phyloP scores from a whole-genome alignment of 92 coral and sea anemone genomes.

The Bergia puertoricense region DNA sequence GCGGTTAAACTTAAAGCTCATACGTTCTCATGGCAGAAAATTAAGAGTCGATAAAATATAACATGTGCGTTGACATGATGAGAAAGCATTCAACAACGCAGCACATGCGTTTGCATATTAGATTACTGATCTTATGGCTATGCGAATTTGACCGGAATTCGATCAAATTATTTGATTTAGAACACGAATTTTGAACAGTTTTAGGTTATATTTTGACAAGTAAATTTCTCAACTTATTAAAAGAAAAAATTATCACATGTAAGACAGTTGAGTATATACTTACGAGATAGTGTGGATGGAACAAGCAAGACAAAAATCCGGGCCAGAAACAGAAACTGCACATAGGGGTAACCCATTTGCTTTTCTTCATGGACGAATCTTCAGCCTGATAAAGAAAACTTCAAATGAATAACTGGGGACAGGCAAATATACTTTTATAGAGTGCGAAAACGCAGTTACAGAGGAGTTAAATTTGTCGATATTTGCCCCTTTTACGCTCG shows the following conservation, averaged over 20 bases:
- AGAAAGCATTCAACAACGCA: background rate
- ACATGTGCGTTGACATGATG: background rate
- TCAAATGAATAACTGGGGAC: slow-evolving; percentile 7
- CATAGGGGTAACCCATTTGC: slow-evolving; percentile 36
- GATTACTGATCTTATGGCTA: background rate
- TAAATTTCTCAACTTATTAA: background rate
- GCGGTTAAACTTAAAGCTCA: slow-evolving; percentile 60
- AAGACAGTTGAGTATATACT: background rate
- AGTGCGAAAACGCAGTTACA: slow-evolving; percentile 19
- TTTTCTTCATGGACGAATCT: slow-evolving; percentile 39
- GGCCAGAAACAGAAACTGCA: slow-evolving; percentile 18
- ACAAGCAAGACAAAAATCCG: slow-evolving; percentile 24
- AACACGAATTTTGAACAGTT: background rate
- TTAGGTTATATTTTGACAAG: background rate
- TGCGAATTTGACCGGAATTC: background rate
- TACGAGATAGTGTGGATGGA: background rate
- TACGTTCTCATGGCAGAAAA: background rate
- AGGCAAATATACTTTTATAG: slow-evolving; percentile 9
- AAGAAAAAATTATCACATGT: background rate
- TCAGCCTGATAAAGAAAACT: slow-evolving; percentile 15
- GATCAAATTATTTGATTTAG: background rate
- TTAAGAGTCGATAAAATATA: slow-evolving; percentile 23
- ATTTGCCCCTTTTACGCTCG: slow-evolving; percentile 24
- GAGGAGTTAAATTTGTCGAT: slow-evolving; percentile 14
- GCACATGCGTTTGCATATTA: background rate